Conservation (phyloP, 2,888 invertebrate species). For the Venustoraphidia nigricollis region DNA sequence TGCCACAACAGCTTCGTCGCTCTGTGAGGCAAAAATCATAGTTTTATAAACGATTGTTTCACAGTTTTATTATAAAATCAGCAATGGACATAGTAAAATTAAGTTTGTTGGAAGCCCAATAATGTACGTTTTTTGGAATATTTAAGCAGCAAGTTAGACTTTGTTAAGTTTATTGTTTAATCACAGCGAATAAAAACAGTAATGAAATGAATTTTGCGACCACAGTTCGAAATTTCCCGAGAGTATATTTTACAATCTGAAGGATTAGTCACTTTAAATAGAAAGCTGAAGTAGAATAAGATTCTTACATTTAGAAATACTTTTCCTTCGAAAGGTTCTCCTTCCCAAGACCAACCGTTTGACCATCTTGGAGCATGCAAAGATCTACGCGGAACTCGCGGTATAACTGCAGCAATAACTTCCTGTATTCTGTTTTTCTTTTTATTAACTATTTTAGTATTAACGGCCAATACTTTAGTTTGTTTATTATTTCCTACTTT, state of each 20-base stretch:
- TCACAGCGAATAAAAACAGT: no score
- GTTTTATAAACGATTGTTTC: not conserved
- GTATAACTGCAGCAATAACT: slow-evolving; percentile 14
- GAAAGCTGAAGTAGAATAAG: not conserved
- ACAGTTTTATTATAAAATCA: not conserved
- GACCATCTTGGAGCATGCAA: slow-evolving; percentile 53
- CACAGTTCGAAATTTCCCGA: no score
- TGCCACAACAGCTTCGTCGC: slow-evolving; percentile 55
- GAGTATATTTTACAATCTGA: no score
- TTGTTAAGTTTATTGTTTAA: no score
- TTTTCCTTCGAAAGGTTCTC: slow-evolving; percentile 65
- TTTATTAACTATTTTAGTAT: slow-evolving; percentile 21
- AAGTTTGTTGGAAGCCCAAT: no score
- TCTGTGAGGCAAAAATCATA: slow-evolving; percentile 32
- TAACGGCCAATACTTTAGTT: slow-evolving; percentile 13
- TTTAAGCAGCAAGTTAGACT: no score
- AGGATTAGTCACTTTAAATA: not conserved
- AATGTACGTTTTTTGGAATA: no score
- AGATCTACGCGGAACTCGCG: slow-evolving; percentile 20
- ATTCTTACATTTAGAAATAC: slow-evolving; percentile 74
- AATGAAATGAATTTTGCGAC: no score
- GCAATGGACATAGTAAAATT: not conserved
- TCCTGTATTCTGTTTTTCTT: slow-evolving; percentile 15
- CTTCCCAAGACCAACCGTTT: slow-evolving; percentile 88
- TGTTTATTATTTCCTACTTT: not conserved